phyloP scores from a whole-genome alignment of 2,888 invertebrate genomes.

The Dascillus cervinus region DNA sequence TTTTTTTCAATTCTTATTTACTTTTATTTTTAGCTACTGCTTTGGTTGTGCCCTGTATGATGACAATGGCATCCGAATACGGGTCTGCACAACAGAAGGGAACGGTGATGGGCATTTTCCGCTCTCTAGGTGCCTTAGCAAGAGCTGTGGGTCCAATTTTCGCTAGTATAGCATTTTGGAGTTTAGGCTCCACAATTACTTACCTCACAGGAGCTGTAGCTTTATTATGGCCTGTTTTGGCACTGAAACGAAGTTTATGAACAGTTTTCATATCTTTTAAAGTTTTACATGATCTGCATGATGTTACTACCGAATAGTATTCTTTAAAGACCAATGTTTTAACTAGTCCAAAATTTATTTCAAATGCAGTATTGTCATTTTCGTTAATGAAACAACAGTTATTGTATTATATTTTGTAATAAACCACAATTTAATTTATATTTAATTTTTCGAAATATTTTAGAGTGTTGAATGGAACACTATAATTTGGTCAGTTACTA shows the following conservation, averaged over 20 bases:
- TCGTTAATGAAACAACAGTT: no score
- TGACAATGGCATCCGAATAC: slow-evolving; percentile 82
- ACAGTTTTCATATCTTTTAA: no score
- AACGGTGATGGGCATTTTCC: slow-evolving; percentile 84
- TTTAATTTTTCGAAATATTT: no score
- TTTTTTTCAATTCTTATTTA: neutral
- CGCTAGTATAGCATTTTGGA: slow-evolving; percentile 88
- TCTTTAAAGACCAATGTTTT: no score
- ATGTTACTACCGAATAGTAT: no score
- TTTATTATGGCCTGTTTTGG: slow-evolving; percentile 68
- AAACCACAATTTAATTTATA: no score
- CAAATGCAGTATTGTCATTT: no score
- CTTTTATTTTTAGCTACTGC: slow-evolving; percentile 67
- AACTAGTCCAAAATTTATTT: no score
- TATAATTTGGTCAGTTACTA: no score
- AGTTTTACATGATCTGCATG: no score
- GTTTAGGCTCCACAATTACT: slow-evolving; percentile 73
- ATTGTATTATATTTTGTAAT: no score
- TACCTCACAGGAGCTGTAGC: slow-evolving; percentile 73
- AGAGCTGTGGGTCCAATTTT: slow-evolving; percentile 86
- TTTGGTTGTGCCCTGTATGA: slow-evolving; percentile 93
- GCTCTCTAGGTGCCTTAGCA: slow-evolving; percentile 90
- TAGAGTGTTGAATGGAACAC: no score
- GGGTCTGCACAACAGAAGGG: slow-evolving; percentile 81
- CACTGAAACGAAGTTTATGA: slow-evolving; percentile 40